Conservation (phyloP, 1,140 invertebrate genomes). For the Brachionus plicatilis region DNA sequence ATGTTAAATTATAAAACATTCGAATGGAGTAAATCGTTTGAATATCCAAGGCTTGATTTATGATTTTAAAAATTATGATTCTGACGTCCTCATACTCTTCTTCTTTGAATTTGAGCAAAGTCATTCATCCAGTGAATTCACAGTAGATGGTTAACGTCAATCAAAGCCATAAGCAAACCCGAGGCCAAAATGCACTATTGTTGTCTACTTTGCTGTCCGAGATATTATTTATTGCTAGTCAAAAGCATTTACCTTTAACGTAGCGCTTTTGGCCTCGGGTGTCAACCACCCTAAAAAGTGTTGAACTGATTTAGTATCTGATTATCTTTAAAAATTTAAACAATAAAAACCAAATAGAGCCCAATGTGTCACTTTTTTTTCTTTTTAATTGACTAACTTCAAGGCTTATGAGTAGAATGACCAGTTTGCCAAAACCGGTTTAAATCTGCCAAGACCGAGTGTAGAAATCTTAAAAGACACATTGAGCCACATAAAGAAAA, state of each 20-base stretch:
- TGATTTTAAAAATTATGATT: no score
- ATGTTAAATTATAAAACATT: no score
- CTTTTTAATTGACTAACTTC: not conserved
- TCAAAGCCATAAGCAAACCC: not conserved
- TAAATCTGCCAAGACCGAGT: not conserved
- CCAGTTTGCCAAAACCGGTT: not conserved
- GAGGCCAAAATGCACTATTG: not conserved
- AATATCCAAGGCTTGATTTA: no score
- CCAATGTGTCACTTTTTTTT: not conserved
- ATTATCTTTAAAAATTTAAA: not conserved
- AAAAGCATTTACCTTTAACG: not conserved
- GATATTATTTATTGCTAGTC: not conserved
- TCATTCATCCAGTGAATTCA: no score
- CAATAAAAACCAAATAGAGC: not conserved
- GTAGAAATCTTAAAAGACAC: not conserved
- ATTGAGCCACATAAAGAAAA: not conserved
- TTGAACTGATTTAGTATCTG: conserved; percentile 5
- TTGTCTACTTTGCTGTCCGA: no score
- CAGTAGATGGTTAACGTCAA: no score
- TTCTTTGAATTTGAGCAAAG: no score
- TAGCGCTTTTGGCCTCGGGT: not conserved
- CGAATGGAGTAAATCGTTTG: no score
- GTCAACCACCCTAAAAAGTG: not conserved
- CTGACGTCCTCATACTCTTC: no score
- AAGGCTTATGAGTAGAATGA: not conserved